A percentile compares a stretch with the other conserved stretches of the same genome.
Evolutionary conservation across 2,888 invertebrate genomes (phyloP).

Genomic region (Apamea monoglypha): DNA sequence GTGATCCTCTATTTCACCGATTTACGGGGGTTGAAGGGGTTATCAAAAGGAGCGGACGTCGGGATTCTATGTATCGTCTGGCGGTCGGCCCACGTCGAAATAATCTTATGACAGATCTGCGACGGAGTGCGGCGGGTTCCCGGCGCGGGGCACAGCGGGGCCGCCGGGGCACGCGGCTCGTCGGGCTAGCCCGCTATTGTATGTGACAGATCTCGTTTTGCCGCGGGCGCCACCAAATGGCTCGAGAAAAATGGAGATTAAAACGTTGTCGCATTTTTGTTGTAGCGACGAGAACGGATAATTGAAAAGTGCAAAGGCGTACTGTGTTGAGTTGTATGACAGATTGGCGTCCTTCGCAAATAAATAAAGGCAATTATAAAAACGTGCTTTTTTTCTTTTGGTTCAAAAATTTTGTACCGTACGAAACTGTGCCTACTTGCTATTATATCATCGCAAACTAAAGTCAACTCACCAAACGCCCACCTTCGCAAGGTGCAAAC

Average conservation of each 20-base stretch:
- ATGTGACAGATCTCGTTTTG: conserved; percentile 62
- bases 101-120: conserved; percentile 61
- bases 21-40: conserved; percentile 56
- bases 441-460: conserved; percentile 9
- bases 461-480: conserved; percentile 24
- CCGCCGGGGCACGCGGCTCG: conserved; percentile 20
- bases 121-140: conserved; percentile 24
- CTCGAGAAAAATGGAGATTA: conserved; percentile 61
- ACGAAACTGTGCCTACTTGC: background rate
- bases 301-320: conserved; percentile 43
- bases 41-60: conserved; percentile 59
- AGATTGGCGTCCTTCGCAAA: conserved; percentile 12
- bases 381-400: background rate
- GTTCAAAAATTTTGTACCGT: background rate
- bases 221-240: conserved; percentile 54
- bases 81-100: conserved; percentile 32
- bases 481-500: conserved; percentile 24
- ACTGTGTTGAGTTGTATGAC: conserved; percentile 25
- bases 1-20: conserved; percentile 44
- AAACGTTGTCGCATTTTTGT: conserved; percentile 50
- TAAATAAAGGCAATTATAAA: conserved; percentile 22
- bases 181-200: conserved; percentile 43
- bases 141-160: background rate
- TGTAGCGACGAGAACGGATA: conserved; percentile 31
- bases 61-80: conserved; percentile 61